Base-by-base conservation (phyloP, 2,797 vertebrate genomes). In the Geotrypetes seraphini region DNA sequence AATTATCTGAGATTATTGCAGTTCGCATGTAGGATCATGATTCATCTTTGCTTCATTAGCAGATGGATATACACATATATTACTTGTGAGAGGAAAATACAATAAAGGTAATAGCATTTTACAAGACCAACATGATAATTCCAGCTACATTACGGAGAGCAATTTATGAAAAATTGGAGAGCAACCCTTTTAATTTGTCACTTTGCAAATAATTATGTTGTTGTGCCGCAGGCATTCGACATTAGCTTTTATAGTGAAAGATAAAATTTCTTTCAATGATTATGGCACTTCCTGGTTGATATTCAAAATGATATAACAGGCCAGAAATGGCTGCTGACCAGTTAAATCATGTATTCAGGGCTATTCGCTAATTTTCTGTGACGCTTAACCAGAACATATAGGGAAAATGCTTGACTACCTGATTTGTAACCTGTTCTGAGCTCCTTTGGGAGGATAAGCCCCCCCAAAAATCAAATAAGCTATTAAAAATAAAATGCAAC, bases 21-120 rank as follows among this genome's bases (percentile, higher is more conserved):
- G 42, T 58, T 25, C 21, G 25, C 35, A 25, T 33, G 10, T 34
- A 45, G 40, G 33, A 31, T 47, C 30, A 34, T 36, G 45, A 31
- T 59, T 63, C 28, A 37, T 56, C 42, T 50, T 14, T n/a, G 25
- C 36, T 47, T 24, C 12, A 39, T 57, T 53, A 40, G 22, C 44
- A 57, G 44, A 52, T 54, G 34, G 31, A 14, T 56, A 28, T 31
- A 37, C 50, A 36, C 39, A 37, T 50, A n/a, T n/a, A n/a, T n/a
- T n/a, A n/a, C 21, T 45, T 34, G 30, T 8, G 52, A 55, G 44
- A 53, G 30, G 48, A 52, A 53, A 29, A 21, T 29, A 28, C 20
- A 14, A 39, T 39, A 22, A 15, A 25, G 10, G 9, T 27, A 28
- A 13, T 32, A 17, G 13, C 50, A 26, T 25, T 43, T 16, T 33